Conservation (phyloP, 1,140 invertebrate genomes). For the Lepidurus apus region DNA sequence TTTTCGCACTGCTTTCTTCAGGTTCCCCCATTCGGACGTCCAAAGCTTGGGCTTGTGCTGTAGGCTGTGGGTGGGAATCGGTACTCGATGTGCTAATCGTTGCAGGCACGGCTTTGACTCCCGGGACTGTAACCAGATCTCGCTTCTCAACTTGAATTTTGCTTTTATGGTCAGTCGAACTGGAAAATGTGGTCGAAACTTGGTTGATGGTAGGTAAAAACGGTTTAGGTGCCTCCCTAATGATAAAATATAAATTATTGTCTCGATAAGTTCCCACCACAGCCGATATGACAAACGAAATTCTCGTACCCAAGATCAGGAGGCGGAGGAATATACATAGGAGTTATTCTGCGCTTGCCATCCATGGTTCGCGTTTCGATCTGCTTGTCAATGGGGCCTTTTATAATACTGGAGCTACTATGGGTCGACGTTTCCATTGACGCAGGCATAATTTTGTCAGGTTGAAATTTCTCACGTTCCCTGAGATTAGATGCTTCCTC, state of each 20-base stretch:
- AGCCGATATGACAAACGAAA: neutral
- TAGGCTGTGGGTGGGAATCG: neutral
- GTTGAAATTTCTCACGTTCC: neutral
- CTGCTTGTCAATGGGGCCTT: constrained; percentile 80
- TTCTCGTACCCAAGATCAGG: constrained; percentile 54
- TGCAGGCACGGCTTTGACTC: constrained; percentile 36
- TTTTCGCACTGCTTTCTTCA: neutral
- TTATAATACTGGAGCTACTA: constrained; percentile 39
- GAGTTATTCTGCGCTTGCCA: constrained; percentile 88
- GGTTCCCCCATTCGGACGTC: constrained; percentile 26
- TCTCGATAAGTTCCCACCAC: neutral
- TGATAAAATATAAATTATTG: neutral
- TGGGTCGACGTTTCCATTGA: constrained; percentile 27
- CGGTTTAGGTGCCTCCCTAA: constrained; percentile 30
- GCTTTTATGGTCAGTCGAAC: constrained; percentile 69
- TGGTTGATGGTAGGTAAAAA: constrained; percentile 21
- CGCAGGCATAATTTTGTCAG: neutral
- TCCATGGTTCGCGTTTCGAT: constrained; percentile 91
- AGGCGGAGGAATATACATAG: constrained; percentile 79
- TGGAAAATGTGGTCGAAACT: constrained; percentile 59
- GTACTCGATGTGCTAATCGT: constrained; percentile 31
- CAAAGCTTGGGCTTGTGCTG: neutral
- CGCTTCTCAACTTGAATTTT: constrained; percentile 75
- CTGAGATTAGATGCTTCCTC: constrained; percentile 34
- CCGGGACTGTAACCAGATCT: constrained; percentile 57